A percentile compares a stretch with the other conserved stretches of the same genome.
These are phyloP conservation scores for Falco peregrinus DNA, from an alignment of 2,797 vertebrate species.

Conservation along the genomic window DNA sequence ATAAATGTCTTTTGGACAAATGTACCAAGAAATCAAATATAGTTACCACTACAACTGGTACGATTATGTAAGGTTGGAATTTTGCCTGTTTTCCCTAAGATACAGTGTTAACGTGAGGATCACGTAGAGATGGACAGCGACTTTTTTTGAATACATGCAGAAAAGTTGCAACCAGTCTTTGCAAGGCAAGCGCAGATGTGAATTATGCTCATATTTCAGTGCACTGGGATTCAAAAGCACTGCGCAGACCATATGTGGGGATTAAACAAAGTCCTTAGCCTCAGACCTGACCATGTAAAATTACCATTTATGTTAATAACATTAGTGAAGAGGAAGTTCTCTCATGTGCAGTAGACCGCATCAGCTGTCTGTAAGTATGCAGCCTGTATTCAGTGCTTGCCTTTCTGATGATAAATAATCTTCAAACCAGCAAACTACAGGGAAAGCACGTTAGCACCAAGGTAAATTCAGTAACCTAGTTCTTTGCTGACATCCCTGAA, in stretches of 20 bases:
- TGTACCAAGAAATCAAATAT: not conserved
- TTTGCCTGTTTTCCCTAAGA: not conserved
- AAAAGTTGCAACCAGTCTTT: not conserved
- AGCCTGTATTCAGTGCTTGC: not conserved
- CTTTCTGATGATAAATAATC: not conserved
- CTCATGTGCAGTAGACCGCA: not conserved
- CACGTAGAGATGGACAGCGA: not conserved
- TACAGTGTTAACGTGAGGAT: not conserved
- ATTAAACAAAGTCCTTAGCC: not conserved
- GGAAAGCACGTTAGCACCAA: not conserved
- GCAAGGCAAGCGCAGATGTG: not conserved
- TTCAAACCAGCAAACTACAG: not conserved
- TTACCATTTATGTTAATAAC: not conserved
- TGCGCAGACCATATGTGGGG: not conserved
- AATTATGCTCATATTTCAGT: not conserved
- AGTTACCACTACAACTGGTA: not conserved
- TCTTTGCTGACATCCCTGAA: not conserved
- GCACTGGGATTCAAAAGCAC: not conserved
- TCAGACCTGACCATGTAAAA: not conserved
- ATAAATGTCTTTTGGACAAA: not conserved
- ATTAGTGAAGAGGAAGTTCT: not conserved
- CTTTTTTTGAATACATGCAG: not conserved
- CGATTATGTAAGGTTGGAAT: not conserved
- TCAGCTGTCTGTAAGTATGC: not conserved
- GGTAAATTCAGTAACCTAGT: not conserved